Evolutionary conservation across 2,888 invertebrate genomes (phyloP).

Genomic region (Odontocolon sp.): DNA sequence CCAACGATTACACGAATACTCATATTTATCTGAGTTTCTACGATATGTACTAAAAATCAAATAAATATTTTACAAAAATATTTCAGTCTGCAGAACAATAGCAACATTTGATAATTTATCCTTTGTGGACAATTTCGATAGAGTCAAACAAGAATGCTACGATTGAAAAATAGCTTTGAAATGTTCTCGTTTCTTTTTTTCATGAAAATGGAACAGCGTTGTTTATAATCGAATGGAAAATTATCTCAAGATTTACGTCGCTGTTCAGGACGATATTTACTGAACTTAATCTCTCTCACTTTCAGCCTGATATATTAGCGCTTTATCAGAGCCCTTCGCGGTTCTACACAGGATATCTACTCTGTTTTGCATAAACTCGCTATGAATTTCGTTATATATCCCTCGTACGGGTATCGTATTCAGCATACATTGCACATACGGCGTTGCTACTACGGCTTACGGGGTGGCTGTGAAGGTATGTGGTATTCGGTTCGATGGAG

Average conservation of each 20-base stretch:
- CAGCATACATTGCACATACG: slow-evolving; percentile 13
- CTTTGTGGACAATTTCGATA: too few species aligned
- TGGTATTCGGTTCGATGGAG: slow-evolving; percentile 56
- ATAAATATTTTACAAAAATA: too few species aligned
- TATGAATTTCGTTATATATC: slow-evolving; percentile 54
- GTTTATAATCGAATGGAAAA: background rate
- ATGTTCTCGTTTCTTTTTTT: too few species aligned
- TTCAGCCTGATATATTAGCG: slow-evolving; percentile 36
- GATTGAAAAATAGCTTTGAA: too few species aligned
- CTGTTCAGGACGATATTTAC: slow-evolving; percentile 25
- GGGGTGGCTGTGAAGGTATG: slow-evolving; percentile 53
- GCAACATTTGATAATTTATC: too few species aligned
- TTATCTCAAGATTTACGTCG: slow-evolving; percentile 7
- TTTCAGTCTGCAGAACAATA: too few species aligned
- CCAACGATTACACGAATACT: too few species aligned
- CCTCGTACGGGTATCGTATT: slow-evolving; percentile 21
- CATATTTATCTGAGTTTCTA: too few species aligned
- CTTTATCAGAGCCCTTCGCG: slow-evolving; percentile 29
- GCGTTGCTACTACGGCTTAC: slow-evolving; percentile 33
- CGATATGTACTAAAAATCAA: too few species aligned
- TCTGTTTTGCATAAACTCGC: slow-evolving; percentile 53
- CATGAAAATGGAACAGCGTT: too few species aligned
- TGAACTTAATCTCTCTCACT: slow-evolving; percentile 5
- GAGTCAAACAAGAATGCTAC: background rate
- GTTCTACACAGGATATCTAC: slow-evolving; percentile 30